Percentiles rank a stretch among this genome's conserved stretches.
phyloP scores from a whole-genome alignment of 2,797 vertebrate genomes.

The Triplophysa yarkandensis region DNA sequence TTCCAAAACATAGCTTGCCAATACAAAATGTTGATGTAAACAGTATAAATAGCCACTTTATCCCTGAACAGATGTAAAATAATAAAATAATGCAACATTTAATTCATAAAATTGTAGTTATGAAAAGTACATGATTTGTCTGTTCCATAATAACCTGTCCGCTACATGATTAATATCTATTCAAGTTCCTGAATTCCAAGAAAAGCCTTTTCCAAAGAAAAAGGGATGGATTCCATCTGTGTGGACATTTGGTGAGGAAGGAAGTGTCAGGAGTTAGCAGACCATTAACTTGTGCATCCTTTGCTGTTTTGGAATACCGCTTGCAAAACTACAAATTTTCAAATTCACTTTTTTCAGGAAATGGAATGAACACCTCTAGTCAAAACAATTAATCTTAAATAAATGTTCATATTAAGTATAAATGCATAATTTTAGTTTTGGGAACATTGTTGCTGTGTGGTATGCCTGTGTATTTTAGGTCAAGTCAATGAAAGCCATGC shows the following conservation, averaged over 20 bases:
- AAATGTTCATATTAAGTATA: too few species aligned
- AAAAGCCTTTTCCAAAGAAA: slow-evolving; percentile 14
- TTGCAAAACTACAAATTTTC: too few species aligned
- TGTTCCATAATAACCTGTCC: not conserved
- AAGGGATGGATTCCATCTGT: not conserved
- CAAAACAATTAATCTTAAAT: too few species aligned
- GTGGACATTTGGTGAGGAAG: not conserved
- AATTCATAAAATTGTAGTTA: not conserved
- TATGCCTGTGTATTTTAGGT: too few species aligned
- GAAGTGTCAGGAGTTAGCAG: not conserved
- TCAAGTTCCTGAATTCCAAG: not conserved
- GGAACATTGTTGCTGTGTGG: too few species aligned
- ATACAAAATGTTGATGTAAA: too few species aligned
- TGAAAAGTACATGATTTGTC: not conserved
- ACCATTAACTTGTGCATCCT: not conserved
- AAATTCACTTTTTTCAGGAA: too few species aligned
- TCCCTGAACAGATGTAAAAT: not conserved
- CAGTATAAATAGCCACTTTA: too few species aligned
- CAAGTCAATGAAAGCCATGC: too few species aligned
- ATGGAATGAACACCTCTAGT: too few species aligned
- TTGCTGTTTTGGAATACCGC: not conserved
- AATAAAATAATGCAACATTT: not conserved
- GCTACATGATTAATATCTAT: not conserved
- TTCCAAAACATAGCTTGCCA: not conserved
- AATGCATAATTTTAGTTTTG: too few species aligned